These are phyloP conservation scores for Brienomyrus brachyistius DNA, from an alignment of 2,113 vertebrate genomes.

Conservation along the genomic window DNA sequence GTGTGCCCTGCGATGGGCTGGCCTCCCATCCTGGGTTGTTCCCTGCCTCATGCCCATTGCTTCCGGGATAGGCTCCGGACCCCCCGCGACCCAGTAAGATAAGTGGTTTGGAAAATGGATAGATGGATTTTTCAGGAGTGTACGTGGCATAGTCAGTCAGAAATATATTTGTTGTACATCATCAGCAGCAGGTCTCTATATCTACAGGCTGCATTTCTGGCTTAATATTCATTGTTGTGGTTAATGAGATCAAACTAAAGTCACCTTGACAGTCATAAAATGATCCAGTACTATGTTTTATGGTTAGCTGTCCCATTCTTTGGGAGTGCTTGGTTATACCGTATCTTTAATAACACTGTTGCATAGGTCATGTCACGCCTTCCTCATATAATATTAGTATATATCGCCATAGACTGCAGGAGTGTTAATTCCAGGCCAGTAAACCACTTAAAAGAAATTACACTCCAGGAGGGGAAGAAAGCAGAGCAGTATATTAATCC, in stretches of 20 bases:
- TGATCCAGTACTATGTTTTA: not conserved
- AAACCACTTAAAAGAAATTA: not conserved
- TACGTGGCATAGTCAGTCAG: not conserved
- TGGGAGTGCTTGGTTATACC: not conserved
- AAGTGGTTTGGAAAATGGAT: too few relatives aligned
- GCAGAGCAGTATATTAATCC: not conserved
- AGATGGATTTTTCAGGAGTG: not conserved
- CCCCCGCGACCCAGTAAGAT: too few relatives aligned
- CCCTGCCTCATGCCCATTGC: too few relatives aligned
- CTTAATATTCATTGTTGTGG: not conserved
- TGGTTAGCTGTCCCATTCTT: not conserved
- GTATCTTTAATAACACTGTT: not conserved
- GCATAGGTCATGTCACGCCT: not conserved
- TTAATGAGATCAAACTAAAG: not conserved
- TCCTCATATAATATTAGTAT: not conserved
- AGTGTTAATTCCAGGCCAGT: not conserved
- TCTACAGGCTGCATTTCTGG: not conserved
- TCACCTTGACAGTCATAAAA: not conserved
- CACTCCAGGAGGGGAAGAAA: not conserved
- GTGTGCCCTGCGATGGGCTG: too few relatives aligned
- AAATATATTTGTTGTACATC: not conserved
- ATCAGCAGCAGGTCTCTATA: not conserved
- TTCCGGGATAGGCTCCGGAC: too few relatives aligned
- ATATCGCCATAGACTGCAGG: not conserved
- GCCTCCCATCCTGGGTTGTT: too few relatives aligned